Evolutionary conservation across 1,140 invertebrate species (phyloP), one percentile per base, ranked within the genome.

Genomic region (Meloidogyne hapla): DNA sequence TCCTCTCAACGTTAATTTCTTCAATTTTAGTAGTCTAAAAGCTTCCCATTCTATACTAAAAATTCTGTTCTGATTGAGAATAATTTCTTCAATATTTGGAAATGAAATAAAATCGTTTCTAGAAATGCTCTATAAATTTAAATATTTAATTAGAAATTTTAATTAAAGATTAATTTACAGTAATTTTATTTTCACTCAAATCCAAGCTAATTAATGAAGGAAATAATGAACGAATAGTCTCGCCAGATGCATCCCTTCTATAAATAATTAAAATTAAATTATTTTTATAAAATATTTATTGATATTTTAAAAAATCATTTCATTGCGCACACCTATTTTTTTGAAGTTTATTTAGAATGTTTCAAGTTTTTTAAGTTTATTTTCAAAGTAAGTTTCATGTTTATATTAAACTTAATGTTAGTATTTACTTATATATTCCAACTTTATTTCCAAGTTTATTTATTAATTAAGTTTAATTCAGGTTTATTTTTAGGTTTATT

Each of bases 11-110:
- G 40, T 81, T 33, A 82, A 61, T 48, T 65, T 26, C 38, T 74
- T 69, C 38, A 82, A 71, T 62, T 76, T 79, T 65, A 81, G 83
- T 12, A 82, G 38, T 38, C 81, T 67, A 81, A 82, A 82, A 13
- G 81, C 81, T 70, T 82, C 81, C 81, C 81, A 82, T 28, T 82
- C 81, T n/a, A 82, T 48, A 61, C 70, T 40, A 25, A 84, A 75
- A 25, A 82, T 78, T 64, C 65, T 71, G 45, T 82, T 82, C 6
- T 72, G 8, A 13, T 77, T 61, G 26, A 82, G 45, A 56, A 74
- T 56, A 64, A 82, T 77, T 75, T 83, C 81, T 80, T 82, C 81
- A 18, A 79, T 61, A 71, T 83, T 83, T 25, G 81, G 77, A 69
- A 82, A 83, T 23, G 65, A 42, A n/a, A 28, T 9, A 61, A 81